These are phyloP conservation scores for Parelbella ahira DNA, from an alignment of 2,888 invertebrate genomes.

Conservation along the genomic window DNA sequence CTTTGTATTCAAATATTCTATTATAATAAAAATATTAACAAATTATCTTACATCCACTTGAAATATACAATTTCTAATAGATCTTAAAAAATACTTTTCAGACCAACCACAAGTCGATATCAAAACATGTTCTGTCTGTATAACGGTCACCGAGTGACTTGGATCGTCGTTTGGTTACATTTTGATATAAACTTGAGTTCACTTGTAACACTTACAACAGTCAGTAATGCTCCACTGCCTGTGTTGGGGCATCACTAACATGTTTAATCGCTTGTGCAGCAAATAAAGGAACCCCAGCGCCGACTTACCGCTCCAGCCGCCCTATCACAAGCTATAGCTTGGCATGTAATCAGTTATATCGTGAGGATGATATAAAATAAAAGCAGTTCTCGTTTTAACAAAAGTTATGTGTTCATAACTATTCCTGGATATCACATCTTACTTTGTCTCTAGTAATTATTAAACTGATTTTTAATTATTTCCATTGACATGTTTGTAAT, in stretches of 20 bases:
- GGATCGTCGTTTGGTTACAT: slow-evolving; percentile 24
- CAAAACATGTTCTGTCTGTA: slow-evolving; percentile 29
- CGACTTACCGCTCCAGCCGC: slow-evolving; percentile 1
- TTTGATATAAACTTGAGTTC: slow-evolving; percentile 48
- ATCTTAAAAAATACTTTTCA: slow-evolving; percentile 73
- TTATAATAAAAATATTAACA: slow-evolving; percentile 80
- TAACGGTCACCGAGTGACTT: slow-evolving; percentile 20
- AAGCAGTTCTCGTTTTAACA: no score
- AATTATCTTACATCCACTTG: slow-evolving; percentile 79
- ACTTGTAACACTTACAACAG: slow-evolving; percentile 57
- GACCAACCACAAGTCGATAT: slow-evolving; percentile 50
- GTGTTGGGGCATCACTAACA: slow-evolving; percentile 56
- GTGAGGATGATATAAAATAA: no score
- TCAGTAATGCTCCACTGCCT: slow-evolving; percentile 43
- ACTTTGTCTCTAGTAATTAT: no score
- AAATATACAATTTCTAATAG: slow-evolving; percentile 77
- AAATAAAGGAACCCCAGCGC: slow-evolving; percentile 5
- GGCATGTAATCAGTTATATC: no score
- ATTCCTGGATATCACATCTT: no score
- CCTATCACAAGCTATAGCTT: no score
- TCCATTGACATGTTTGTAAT: no score
- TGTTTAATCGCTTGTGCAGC: slow-evolving; percentile 23
- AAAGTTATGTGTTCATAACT: no score
- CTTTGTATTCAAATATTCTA: slow-evolving; percentile 55
- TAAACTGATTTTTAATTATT: no score